Evolutionary conservation across 2,797 vertebrate genomes (phyloP).

Genomic region (Aratinga solstitialis): DNA sequence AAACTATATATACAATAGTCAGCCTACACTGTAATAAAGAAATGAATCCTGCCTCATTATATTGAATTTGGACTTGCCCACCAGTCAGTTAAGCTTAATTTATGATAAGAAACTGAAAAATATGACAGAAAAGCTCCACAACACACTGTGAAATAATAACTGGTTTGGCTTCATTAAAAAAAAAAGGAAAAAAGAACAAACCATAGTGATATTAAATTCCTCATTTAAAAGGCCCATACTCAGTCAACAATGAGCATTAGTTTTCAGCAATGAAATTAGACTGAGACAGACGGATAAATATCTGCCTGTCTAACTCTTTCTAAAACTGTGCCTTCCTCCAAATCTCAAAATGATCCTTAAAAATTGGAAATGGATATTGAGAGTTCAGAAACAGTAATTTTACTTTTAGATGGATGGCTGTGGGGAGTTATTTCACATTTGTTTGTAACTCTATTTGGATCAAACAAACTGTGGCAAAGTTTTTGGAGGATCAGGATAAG

Average conservation of each 20-base stretch:
- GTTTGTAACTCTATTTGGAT: not conserved
- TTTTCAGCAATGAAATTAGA: conserved; percentile 24
- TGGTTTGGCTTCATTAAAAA: not conserved
- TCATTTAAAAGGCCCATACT: not conserved
- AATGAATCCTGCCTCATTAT: not conserved
- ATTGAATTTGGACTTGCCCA: not conserved
- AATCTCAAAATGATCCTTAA: not conserved
- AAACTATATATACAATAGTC: not conserved
- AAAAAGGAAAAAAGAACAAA: not conserved
- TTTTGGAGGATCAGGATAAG: not conserved
- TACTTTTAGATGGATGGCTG: not conserved
- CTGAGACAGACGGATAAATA: conserved; percentile 3
- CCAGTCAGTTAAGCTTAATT: not conserved
- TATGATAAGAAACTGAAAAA: not conserved
- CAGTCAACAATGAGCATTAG: not conserved
- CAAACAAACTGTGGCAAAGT: not conserved
- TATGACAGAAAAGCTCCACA: not conserved
- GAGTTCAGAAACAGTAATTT: not conserved
- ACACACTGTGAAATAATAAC: not conserved
- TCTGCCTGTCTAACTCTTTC: not conserved
- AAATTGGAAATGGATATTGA: not conserved
- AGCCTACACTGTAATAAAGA: not conserved
- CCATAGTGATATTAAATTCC: not conserved
- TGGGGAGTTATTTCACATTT: not conserved
- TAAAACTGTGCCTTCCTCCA: not conserved